Evolutionary conservation across 92 coral and sea anemone species (phyloP).

Genomic region (Metridium senile): DNA sequence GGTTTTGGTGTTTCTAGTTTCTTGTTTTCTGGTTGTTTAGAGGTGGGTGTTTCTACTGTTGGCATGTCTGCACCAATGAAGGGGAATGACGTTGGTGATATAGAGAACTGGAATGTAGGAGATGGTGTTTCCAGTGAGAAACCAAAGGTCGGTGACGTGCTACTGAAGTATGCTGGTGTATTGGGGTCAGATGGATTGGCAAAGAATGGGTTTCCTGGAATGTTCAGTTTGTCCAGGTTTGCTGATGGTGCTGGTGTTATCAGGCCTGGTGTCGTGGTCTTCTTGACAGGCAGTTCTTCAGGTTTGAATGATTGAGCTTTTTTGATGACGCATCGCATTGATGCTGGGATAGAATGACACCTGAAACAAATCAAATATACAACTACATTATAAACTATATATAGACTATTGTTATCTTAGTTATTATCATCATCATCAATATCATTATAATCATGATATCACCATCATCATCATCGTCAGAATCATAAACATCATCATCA

Average conservation of each 20-base stretch:
- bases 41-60: constrained; percentile 36
- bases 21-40: constrained; percentile 55
- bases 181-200: constrained; percentile 83
- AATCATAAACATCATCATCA: no score
- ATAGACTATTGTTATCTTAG: no score
- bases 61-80: constrained; percentile 48
- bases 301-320: constrained; percentile 84
- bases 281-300: constrained; percentile 77
- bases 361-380: constrained; percentile 30
- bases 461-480: no score
- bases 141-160: constrained; percentile 70
- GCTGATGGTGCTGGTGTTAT: constrained; percentile 50
- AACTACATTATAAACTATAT: no score
- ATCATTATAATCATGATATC: no score
- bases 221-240: constrained; percentile 66
- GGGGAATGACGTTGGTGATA: constrained; percentile 60
- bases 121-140: constrained; percentile 89
- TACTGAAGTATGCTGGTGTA: constrained; percentile 63
- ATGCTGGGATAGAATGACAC: constrained; percentile 92
- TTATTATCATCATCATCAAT: no score
- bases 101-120: constrained; percentile 85
- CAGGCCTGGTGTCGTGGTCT: constrained; percentile 43
- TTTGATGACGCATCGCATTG: constrained; percentile 91
- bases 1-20: constrained; percentile 81
- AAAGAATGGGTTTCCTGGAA: constrained; percentile 78